Conservation (phyloP, 2,888 invertebrate genomes). For the Nephrocerus scutellatus region DNA sequence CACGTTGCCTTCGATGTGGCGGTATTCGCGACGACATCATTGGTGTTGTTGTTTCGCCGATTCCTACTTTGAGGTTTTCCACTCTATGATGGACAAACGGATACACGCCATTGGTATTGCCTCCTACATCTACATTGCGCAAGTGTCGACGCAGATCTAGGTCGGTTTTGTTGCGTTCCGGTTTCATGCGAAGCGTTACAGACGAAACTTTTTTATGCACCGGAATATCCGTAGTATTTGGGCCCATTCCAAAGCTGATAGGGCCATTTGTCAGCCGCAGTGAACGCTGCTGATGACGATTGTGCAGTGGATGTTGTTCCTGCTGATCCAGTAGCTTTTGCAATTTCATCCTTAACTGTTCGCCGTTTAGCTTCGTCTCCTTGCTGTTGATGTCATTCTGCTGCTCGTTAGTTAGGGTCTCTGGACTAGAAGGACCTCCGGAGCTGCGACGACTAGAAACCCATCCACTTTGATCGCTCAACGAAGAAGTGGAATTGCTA, state of each 20-base stretch:
- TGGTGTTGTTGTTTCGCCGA: slow-evolving; percentile 29
- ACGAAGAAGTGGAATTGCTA: slow-evolving; percentile 56
- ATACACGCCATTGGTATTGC: too few species aligned
- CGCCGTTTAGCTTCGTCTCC: slow-evolving; percentile 54
- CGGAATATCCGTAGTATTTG: slow-evolving; percentile 23
- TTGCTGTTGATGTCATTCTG: slow-evolving; percentile 30
- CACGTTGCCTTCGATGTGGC: slow-evolving; percentile 5
- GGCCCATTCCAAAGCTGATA: slow-evolving; percentile 24
- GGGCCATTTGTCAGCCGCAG: slow-evolving; percentile 17
- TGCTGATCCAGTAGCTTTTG: slow-evolving; percentile 53
- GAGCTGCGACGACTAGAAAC: slow-evolving; percentile 70
- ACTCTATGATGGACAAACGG: too few species aligned
- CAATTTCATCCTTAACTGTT: slow-evolving; percentile 59
- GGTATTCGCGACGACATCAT: slow-evolving; percentile 32
- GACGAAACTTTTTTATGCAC: slow-evolving; percentile 41
- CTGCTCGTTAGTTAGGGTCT: slow-evolving; percentile 41
- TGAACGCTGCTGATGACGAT: slow-evolving; percentile 18
- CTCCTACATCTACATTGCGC: too few species aligned
- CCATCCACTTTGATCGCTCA: slow-evolving; percentile 84
- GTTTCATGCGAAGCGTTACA: slow-evolving; percentile 35
- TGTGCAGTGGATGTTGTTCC: slow-evolving; percentile 26
- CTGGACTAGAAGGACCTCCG: slow-evolving; percentile 56
- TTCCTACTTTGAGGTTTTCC: too few species aligned
- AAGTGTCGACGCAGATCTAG: slow-evolving; percentile 24
- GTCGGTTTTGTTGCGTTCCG: slow-evolving; percentile 36